These are phyloP conservation scores for Aporophyla lueneburgensis DNA, from an alignment of 2,888 invertebrate species.

Conservation along the genomic window DNA sequence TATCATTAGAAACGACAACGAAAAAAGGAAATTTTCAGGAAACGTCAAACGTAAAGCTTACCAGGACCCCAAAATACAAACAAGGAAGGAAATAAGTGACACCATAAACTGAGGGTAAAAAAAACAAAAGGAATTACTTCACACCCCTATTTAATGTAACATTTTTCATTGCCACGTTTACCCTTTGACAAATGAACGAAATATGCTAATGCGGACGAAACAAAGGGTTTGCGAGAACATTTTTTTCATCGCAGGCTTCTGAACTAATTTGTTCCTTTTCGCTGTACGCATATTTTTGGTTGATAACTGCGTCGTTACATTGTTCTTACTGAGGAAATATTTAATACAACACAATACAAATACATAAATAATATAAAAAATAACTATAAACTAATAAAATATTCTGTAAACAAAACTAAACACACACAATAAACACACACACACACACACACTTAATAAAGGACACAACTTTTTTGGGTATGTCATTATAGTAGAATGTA, in stretches of 20 bases:
- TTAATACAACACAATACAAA: too few species aligned
- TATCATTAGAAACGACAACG: conserved; percentile 3
- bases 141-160: conserved; percentile 43
- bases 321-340: conserved; percentile 23
- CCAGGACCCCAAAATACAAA: neutral
- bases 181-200: conserved; percentile 61
- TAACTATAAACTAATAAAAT: too few species aligned
- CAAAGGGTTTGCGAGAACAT: conserved; percentile 37
- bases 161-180: conserved; percentile 57
- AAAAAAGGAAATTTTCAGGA: conserved; percentile 32
- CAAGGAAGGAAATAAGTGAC: conserved; percentile 34
- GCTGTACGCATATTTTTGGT: conserved; percentile 46
- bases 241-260: conserved; percentile 55
- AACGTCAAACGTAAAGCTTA: conserved; percentile 18
- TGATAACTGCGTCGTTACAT: conserved; percentile 32
- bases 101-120: conserved; percentile 34
- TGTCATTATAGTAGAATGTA: neutral
- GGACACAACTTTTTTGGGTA: neutral
- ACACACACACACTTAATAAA: too few species aligned
- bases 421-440: too few species aligned
- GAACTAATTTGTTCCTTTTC: conserved; percentile 55
- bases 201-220: conserved; percentile 59
- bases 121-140: conserved; percentile 44
- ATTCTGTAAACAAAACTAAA: too few species aligned
- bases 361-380: too few species aligned